Base-by-base conservation (phyloP, 1,140 invertebrate species). In the Phocides pigmalion region DNA sequence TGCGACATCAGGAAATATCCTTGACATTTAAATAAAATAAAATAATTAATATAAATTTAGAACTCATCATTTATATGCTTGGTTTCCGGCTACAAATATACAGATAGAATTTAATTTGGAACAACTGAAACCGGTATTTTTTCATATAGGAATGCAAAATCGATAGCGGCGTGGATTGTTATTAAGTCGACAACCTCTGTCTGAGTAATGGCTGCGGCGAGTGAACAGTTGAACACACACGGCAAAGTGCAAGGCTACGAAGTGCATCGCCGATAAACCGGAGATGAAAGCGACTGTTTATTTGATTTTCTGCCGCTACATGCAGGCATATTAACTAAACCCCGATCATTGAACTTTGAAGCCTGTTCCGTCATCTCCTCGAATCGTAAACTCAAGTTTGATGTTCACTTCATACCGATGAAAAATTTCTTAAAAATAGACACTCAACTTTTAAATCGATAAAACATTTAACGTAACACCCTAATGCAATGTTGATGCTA, bases 221-320 rank as follows among this genome's bases (percentile, higher is more conserved):
- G 62, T 71, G 77, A 85, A 82, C 82, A 86, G 76, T 82, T 74
- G 72, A 78, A 72, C 76, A 83, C 68, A 76, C 75, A 77, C 74
- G 72, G 74, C 76, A 80, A 81, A 88, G 81, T 85, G 81, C 84
- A 87, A 87, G 84, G 84, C 83, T 85, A 79, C 78, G 76, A 81
- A 87, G 84, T 89, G 86, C 86, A 90, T 87, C 82, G 79, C 77
- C 81, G 83, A 87, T 89, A 84, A 84, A 82, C 79, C 82, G 79
- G 79, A 89, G 84, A 90, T 89, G 82, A 88, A 89, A 90, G 84
- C 80, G 75, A 79, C 80, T 88, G 88, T 89, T 90, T 90, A 90
- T 90, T 89, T 88, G 85, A 86, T 88, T 87, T 89, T 84, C 84
- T 80, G 79, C 75, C 72, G 66, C 64, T 79, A 71, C 76, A 68